Conservation (phyloP, 2,113 vertebrate genomes). For the Eurypyga helias region DNA sequence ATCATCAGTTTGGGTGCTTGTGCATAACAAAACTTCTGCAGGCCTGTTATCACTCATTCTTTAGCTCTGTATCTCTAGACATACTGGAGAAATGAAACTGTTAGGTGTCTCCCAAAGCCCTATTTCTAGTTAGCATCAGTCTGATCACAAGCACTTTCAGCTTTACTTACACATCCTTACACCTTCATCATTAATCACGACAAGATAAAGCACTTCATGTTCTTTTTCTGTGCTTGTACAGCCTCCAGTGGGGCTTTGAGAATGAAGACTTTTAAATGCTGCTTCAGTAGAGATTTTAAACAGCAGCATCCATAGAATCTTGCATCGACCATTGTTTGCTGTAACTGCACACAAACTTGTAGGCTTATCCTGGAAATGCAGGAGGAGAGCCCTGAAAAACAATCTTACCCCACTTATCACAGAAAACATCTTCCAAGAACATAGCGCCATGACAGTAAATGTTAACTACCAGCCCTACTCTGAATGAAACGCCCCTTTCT, state of each 20-base stretch:
- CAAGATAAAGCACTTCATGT: background rate
- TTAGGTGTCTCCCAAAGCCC: background rate
- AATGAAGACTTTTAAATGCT: background rate
- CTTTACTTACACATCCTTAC: background rate
- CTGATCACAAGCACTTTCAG: background rate
- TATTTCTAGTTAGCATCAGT: background rate
- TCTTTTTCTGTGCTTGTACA: background rate
- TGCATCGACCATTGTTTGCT: background rate
- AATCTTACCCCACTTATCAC: background rate
- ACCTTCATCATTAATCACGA: background rate
- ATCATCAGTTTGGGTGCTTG: background rate
- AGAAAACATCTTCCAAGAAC: background rate
- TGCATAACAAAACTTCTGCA: background rate
- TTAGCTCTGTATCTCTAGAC: background rate
- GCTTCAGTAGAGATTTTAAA: background rate
- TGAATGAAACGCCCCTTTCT: background rate
- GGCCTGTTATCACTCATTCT: background rate
- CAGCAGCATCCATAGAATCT: fast-evolving
- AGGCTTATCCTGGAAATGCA: background rate
- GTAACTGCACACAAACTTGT: background rate
- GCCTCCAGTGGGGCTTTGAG: background rate
- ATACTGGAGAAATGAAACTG: background rate
- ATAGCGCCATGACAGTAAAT: fast-evolving
- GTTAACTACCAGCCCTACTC: background rate
- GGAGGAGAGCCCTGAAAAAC: background rate